Conservation (phyloP, 2,797 vertebrate species). For the Lycodopsis pacificus region DNA sequence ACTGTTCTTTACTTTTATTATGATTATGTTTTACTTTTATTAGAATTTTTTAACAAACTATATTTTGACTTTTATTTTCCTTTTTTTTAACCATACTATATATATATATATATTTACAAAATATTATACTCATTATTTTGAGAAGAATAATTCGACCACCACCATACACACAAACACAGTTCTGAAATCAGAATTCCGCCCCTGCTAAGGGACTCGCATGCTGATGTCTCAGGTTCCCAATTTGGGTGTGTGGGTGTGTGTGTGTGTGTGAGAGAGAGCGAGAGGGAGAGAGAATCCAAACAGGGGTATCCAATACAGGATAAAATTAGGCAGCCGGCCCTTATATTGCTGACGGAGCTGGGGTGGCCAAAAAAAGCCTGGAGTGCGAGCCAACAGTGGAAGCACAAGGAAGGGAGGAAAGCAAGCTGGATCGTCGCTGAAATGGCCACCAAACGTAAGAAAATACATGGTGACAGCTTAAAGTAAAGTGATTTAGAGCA, state of each 20-base stretch:
- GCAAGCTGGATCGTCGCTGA: slow-evolving; percentile 67
- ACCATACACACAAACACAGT: background rate
- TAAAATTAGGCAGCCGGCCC: slow-evolving; percentile 87
- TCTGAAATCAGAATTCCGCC: slow-evolving; percentile 1
- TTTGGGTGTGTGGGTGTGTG: slow-evolving; percentile 53
- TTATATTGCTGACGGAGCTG: slow-evolving; percentile 84
- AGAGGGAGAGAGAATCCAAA: slow-evolving; percentile 53
- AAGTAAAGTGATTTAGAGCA: slow-evolving; percentile 31
- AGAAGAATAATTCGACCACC: background rate
- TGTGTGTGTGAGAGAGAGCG: slow-evolving; percentile 31
- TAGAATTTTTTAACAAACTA: no score
- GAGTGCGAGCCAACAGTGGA: slow-evolving; percentile 61
- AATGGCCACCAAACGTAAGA: slow-evolving; percentile 89
- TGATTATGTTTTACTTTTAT: no score
- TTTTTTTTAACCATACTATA: no score
- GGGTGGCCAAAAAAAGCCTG: slow-evolving; percentile 85
- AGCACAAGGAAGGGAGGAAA: slow-evolving; percentile 66
- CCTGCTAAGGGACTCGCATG: slow-evolving; percentile 57
- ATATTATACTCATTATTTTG: background rate
- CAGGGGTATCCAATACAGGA: slow-evolving; percentile 83
- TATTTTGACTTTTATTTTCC: no score
- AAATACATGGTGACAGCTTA: slow-evolving; percentile 54
- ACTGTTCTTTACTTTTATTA: no score
- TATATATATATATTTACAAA: no score
- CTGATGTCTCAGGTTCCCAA: slow-evolving; percentile 76